These are phyloP conservation scores for Phataginus tricuspis DNA, from an alignment of 2,797 vertebrate genomes.

Conservation along the genomic window DNA sequence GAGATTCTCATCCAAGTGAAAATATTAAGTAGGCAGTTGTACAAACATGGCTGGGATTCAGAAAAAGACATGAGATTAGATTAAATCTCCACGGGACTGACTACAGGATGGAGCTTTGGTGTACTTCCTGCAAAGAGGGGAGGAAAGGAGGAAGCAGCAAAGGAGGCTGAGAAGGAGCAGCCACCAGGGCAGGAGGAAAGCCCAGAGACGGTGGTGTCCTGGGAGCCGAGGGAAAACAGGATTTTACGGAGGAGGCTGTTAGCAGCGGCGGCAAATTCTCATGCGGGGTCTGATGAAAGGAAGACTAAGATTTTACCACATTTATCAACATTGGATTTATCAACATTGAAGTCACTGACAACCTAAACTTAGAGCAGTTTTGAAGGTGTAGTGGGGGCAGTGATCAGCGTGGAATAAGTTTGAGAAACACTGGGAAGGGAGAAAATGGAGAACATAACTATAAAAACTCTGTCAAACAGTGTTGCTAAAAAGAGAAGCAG, in stretches of 20 bases:
- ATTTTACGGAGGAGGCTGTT: neutral
- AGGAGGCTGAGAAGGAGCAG: neutral
- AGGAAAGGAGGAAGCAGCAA: neutral
- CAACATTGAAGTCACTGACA: neutral
- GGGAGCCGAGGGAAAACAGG: neutral
- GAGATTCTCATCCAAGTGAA: neutral
- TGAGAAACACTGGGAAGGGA: neutral
- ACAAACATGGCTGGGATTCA: neutral
- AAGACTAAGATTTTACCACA: neutral
- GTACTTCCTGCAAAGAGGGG: neutral
- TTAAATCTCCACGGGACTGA: neutral
- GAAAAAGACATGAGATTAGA: neutral
- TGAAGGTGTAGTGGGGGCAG: neutral
- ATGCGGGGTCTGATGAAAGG: neutral
- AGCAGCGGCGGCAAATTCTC: neutral
- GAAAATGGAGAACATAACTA: neutral
- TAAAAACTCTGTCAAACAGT: neutral
- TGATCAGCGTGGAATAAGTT: neutral
- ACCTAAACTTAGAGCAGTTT: neutral
- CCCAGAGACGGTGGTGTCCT: no score
- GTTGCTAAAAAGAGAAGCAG: slow-evolving; percentile 5
- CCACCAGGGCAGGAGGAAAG: no score
- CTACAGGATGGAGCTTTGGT: neutral
- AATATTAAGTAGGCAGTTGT: neutral
- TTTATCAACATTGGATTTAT: neutral